Percentiles rank a stretch among this genome's conserved stretches.
These are phyloP conservation scores for Mico argentatus DNA, from an alignment of 2,797 vertebrate genomes.

Conservation along the genomic window DNA sequence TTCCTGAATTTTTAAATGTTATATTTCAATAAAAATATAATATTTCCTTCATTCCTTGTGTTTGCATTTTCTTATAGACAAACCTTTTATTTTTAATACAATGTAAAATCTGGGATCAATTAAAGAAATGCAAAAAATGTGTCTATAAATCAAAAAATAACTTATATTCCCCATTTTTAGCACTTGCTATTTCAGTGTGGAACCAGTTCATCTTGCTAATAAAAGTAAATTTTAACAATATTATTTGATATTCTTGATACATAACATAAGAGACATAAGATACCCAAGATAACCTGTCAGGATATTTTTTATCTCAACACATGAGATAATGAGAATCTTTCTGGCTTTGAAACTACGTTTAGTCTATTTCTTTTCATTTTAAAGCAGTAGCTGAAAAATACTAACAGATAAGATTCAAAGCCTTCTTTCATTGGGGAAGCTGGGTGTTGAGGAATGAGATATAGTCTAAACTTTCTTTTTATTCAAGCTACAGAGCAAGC, in stretches of 20 bases:
- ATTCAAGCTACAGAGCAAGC: not conserved
- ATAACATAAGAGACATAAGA: not conserved
- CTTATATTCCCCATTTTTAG: not conserved
- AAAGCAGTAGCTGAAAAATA: constrained; percentile 40
- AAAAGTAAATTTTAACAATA: constrained; percentile 18
- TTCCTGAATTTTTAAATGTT: constrained; percentile 12
- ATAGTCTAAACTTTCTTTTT: not conserved
- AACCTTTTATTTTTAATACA: constrained; percentile 19
- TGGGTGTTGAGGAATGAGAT: not conserved
- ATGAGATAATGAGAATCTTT: not conserved
- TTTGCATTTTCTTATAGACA: not conserved
- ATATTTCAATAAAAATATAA: constrained; percentile 28
- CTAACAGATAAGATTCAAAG: not conserved
- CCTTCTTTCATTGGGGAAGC: not conserved
- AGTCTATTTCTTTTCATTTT: constrained; percentile 30
- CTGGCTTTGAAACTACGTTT: constrained; percentile 13
- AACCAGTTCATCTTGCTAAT: constrained; percentile 13
- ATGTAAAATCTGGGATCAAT: not conserved
- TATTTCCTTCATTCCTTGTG: not conserved
- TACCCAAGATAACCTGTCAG: not conserved
- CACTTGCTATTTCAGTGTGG: not conserved
- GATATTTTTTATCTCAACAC: not conserved
- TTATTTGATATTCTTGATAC: not conserved
- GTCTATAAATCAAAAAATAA: constrained; percentile 20
- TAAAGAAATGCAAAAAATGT: constrained; percentile 48